Evolutionary conservation across 2,797 vertebrate species (phyloP), one percentile per base, ranked within the genome.

Genomic region (Mico argentatus): DNA sequence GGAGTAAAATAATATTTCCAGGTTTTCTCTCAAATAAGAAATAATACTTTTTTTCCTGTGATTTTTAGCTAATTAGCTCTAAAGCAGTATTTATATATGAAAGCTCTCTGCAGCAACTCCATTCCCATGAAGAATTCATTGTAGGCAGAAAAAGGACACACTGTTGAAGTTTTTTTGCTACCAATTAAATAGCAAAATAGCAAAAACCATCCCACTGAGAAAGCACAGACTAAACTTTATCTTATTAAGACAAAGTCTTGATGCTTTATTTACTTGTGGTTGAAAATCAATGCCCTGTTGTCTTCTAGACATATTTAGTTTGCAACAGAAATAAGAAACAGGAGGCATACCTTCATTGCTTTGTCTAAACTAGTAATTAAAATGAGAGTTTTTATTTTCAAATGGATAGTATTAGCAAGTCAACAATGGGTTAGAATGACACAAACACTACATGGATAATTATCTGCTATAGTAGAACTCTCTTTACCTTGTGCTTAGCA

Each of bases 241-340:
- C 97, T 98, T 96, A 96, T 98, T 98, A 98, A 98, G 97, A 97
- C 72, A 88, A 98, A 98, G 95, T 96, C 96, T 97, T 98, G 96
- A 98, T 98, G 96, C 92, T 97, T 96, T n/a, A 1, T 98, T 98
- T 98, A 96, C 92, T 64, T 97, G 72, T 87, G 55, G 82, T 98
- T 98, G 97, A 91, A 98, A 98, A 98, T 94, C 77, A 96, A 70
- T 44, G 4, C 87, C 90, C 91, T 84, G 80, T 98, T 97, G 75
- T 98, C 91, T 98, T 97, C 77, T 87, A 96, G 75, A 95, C 61
- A 87, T 13, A 75, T 7, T 10, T 97, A 97, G 96, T 80, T 97
- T 96, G 94, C 90, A 97, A 96, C 72, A 98, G 90, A 98, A 97
- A 92, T 52, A 81, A 75, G 91, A 94, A 90, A 91, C 52, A 96